A percentile compares a stretch with the other conserved stretches of the same genome.
phyloP scores from a whole-genome alignment of 2,888 invertebrate species.

The Odontothrips loti region DNA sequence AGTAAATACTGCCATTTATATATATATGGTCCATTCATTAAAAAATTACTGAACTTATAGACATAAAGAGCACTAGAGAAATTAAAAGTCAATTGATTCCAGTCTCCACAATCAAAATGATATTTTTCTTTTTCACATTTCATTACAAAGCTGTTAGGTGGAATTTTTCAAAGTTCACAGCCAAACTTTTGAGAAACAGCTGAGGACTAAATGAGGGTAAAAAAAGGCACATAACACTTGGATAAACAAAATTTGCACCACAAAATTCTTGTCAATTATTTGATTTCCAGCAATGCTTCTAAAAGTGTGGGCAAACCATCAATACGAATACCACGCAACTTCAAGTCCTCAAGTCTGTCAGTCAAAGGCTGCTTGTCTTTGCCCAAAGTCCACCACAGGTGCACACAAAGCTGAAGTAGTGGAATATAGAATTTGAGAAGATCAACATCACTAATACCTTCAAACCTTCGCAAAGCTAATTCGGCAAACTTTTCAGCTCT shows the following conservation, averaged over 20 bases:
- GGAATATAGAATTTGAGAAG: slow-evolving; percentile 65
- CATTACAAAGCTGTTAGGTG: too few relatives aligned
- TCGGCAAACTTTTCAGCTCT: slow-evolving; percentile 64
- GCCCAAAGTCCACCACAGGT: slow-evolving; percentile 62
- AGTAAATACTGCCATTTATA: background rate
- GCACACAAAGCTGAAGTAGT: slow-evolving; percentile 61
- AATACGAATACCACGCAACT: slow-evolving; percentile 62
- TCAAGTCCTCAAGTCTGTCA: slow-evolving; percentile 58
- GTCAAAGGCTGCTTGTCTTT: slow-evolving; percentile 59
- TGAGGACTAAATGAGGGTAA: background rate
- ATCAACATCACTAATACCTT: slow-evolving; percentile 67
- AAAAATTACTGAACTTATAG: background rate
- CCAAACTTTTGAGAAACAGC: background rate
- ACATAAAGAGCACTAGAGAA: background rate
- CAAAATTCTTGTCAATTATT: background rate
- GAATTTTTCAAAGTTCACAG: background rate
- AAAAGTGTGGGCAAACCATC: slow-evolving; percentile 58
- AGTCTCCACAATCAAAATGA: too few relatives aligned
- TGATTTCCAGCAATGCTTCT: slow-evolving; percentile 43
- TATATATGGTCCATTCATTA: background rate
- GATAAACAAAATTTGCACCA: background rate
- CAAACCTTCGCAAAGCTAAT: slow-evolving; percentile 64
- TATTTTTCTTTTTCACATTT: too few relatives aligned
- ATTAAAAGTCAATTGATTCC: background rate
- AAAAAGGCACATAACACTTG: background rate